phyloP scores from a whole-genome alignment of 2,888 invertebrate genomes.

The Furcula furcula region DNA sequence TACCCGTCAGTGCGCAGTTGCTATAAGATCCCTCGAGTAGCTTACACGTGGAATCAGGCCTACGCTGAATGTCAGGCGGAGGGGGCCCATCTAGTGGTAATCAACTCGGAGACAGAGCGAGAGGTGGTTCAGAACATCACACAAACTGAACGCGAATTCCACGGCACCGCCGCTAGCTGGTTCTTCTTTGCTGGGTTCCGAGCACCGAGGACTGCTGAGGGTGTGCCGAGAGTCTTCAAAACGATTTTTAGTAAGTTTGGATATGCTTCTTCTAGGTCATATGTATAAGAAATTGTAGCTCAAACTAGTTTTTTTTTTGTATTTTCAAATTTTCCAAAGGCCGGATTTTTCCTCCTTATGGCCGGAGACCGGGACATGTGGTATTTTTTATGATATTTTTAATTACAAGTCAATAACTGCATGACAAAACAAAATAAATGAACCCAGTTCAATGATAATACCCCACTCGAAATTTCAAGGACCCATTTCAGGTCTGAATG shows the following conservation, averaged over 20 bases:
- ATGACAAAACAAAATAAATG: no score
- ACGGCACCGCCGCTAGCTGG: conserved; percentile 17
- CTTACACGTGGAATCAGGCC: conserved; percentile 49
- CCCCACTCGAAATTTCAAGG: no score
- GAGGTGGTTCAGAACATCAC: conserved; percentile 31
- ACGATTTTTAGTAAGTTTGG: conserved; percentile 56
- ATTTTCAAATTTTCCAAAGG: no score
- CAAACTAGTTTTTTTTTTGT: no score
- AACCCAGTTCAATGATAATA: no score
- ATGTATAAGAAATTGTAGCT: no score
- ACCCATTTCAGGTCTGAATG: no score
- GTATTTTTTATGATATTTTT: no score
- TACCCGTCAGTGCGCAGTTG: conserved; percentile 40
- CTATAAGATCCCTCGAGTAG: conserved; percentile 40
- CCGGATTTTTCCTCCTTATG: no score
- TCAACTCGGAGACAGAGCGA: conserved; percentile 45
- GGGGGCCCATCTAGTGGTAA: conserved; percentile 43
- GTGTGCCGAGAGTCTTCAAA: conserved; percentile 36
- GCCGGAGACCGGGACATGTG: no score
- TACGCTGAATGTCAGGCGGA: conserved; percentile 44
- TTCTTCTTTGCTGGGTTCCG: conserved; percentile 48
- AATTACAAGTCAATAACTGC: no score
- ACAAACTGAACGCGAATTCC: conserved; percentile 7
- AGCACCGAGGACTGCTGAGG: conserved; percentile 28
- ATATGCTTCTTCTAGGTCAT: no score